Evolutionary conservation across 2,888 invertebrate species (phyloP).

Genomic region (Thereva unica): DNA sequence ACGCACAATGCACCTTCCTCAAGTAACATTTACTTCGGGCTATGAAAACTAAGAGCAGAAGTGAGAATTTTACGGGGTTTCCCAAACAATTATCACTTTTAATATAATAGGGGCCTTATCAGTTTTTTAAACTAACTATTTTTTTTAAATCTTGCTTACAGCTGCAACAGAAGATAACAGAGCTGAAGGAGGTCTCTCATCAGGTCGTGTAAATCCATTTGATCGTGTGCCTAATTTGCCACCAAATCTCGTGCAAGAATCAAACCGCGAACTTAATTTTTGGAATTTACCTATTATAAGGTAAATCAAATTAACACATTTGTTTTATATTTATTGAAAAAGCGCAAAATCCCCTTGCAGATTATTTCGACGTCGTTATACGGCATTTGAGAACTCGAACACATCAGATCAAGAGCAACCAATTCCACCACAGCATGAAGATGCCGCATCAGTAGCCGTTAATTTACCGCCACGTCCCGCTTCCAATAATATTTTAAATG

Average conservation of each 20-base stretch:
- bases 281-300: slow-evolving; percentile 46
- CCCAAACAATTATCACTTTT: too few species aligned
- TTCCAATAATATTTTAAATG: slow-evolving; percentile 58
- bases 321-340: background rate
- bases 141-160: background rate
- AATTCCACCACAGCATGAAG: slow-evolving; percentile 7
- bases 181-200: background rate
- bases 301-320: slow-evolving; percentile 43
- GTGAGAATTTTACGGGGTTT: too few species aligned
- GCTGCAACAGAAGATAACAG: background rate
- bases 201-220: slow-evolving; percentile 55
- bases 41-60: too few species aligned
- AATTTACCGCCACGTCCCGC: slow-evolving; percentile 38
- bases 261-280: slow-evolving; percentile 24
- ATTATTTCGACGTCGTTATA: slow-evolving; percentile 45
- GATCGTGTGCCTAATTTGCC: slow-evolving; percentile 54
- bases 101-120: too few species aligned
- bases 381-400: slow-evolving; percentile 44
- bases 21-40: too few species aligned
- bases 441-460: slow-evolving; percentile 25
- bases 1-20: too few species aligned
- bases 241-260: slow-evolving; percentile 46
- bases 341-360: slow-evolving; percentile 36
- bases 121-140: too few species aligned
- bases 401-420: slow-evolving; percentile 1